Conservation (phyloP, 1,140 invertebrate species). For the Sitophilus oryzae region DNA sequence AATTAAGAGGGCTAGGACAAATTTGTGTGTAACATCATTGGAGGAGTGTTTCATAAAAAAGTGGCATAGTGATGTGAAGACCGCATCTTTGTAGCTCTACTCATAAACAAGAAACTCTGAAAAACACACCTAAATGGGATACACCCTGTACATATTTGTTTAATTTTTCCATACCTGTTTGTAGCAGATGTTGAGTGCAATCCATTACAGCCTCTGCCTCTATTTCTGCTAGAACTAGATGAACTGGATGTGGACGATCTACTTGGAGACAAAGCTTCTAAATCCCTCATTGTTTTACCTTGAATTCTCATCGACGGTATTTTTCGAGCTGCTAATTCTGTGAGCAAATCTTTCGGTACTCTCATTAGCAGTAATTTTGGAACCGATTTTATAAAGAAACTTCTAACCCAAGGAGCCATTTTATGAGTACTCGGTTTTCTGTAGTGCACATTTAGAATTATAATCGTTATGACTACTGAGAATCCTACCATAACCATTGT, state of each 20-base stretch:
- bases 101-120: too few relatives aligned
- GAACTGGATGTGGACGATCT: conserved; percentile 71
- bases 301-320: conserved; percentile 52
- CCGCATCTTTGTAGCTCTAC: too few relatives aligned
- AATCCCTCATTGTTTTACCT: conserved; percentile 42
- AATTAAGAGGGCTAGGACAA: too few relatives aligned
- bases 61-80: too few relatives aligned
- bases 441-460: conserved; percentile 98
- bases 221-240: conserved; percentile 44
- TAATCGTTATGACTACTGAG: conserved; percentile 94
- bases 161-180: too few relatives aligned
- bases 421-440: conserved; percentile 97
- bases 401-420: conserved; percentile 88
- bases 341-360: conserved; percentile 72
- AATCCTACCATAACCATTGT: conserved; percentile 96
- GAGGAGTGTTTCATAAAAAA: too few relatives aligned
- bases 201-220: conserved; percentile 66
- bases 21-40: not conserved
- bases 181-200: conserved; percentile 66
- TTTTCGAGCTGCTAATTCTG: conserved; percentile 72
- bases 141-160: too few relatives aligned
- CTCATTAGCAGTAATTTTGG: conserved; percentile 82
- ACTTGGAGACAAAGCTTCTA: conserved; percentile 64
- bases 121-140: too few relatives aligned
- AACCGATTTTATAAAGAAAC: conserved; percentile 79